Conservation (phyloP, 2,113 vertebrate species). For the Ochotona curzoniae region DNA sequence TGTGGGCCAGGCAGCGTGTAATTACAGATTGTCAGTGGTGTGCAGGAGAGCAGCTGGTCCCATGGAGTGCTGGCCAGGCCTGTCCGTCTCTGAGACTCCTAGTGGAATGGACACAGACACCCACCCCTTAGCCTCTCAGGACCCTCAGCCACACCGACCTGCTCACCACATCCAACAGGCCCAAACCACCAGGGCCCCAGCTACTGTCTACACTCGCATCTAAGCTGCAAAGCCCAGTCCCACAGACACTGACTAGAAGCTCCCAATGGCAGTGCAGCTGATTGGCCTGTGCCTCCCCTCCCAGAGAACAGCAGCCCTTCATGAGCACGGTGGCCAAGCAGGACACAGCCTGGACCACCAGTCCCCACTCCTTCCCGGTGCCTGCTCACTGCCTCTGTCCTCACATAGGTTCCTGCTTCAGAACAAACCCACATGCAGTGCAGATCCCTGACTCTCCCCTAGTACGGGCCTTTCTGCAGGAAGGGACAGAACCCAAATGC, state of each 20-base stretch:
- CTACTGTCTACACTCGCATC: neutral
- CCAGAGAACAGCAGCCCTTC: neutral
- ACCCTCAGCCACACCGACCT: neutral
- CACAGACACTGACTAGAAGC: constrained; percentile 14
- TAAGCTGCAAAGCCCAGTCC: constrained; percentile 33
- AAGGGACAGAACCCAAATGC: neutral
- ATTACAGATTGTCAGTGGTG: neutral
- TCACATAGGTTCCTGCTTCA: neutral
- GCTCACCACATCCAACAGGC: neutral
- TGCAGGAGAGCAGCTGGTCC: neutral
- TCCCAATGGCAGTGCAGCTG: neutral
- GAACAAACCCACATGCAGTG: neutral
- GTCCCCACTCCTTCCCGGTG: neutral
- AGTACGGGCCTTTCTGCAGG: neutral
- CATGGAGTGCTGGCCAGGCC: neutral
- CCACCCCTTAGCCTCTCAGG: neutral
- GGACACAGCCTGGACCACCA: constrained; percentile 15
- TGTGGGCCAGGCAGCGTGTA: neutral
- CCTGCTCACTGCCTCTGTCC: neutral
- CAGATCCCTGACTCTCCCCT: neutral
- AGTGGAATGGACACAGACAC: neutral
- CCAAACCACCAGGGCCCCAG: neutral
- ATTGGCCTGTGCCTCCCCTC: neutral
- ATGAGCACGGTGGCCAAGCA: neutral
- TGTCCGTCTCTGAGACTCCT: neutral